Evolutionary conservation across 2,797 vertebrate species (phyloP).

Genomic region (Urocyon cinereoargenteus): DNA sequence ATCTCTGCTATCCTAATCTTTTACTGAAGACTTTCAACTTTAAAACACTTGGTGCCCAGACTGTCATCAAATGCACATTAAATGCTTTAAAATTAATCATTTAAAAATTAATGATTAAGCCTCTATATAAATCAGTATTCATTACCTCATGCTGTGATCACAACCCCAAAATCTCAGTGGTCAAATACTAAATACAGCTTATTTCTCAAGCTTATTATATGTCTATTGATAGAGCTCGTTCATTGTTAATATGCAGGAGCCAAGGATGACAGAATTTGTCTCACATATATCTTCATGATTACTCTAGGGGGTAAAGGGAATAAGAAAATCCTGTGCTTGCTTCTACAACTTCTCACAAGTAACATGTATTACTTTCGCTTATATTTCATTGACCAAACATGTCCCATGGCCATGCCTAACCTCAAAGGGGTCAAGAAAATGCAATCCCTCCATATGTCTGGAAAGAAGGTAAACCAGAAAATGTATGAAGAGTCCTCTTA

Average conservation of each 20-base stretch:
- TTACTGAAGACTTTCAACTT: conserved; percentile 26
- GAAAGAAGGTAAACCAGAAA: neutral
- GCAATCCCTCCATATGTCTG: neutral
- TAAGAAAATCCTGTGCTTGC: neutral
- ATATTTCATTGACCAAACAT: neutral
- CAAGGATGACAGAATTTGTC: accelerated
- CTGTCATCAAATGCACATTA: neutral
- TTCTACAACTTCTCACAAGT: neutral
- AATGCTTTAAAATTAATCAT: neutral
- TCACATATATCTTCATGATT: neutral
- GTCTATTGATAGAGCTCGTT: neutral
- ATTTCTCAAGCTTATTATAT: neutral
- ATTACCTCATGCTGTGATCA: neutral
- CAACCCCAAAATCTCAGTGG: neutral
- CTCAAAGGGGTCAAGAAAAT: neutral
- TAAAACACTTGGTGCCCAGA: neutral
- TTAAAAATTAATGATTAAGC: conserved; percentile 7
- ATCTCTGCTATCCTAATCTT: neutral
- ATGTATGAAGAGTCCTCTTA: neutral
- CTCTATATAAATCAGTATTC: neutral
- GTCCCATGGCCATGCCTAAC: neutral
- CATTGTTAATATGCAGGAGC: neutral
- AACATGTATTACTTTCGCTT: neutral
- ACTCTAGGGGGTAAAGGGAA: accelerated
- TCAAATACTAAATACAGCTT: neutral